Evolutionary conservation across 2,797 vertebrate genomes (phyloP), one percentile per base, ranked within the genome.

Genomic region (Phalanger gymnotis): DNA sequence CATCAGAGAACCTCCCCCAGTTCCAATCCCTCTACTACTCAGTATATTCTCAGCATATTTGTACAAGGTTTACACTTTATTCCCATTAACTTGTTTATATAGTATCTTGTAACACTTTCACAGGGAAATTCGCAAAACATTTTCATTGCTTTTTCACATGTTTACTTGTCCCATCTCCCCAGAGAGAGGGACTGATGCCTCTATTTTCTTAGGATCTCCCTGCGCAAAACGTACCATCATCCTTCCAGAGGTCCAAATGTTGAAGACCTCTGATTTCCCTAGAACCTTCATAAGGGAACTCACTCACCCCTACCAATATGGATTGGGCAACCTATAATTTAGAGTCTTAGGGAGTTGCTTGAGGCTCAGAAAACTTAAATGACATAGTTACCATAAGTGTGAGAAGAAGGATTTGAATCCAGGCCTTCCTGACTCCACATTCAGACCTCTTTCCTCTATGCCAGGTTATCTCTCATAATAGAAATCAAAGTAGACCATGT

Each of bases 1-100:
- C 53, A 52, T 4, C 58, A 61, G 93, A 89, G 97, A 97, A 94
- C 52, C 47, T 28, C 95, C 53, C 58, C 52, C 57, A 53, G n/a
- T 52, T 91, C 27, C 25, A 58, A 92, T 56, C n/a, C 22, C 61
- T 90, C 90, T 61, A 54, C 92, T 92, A 13, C 52, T 90, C 14
- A 58, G 92, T 5, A 31, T 3, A 25, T n/a, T 53, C 53, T 53
- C 73, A 93, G 51, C 54, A 90, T 94, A 19, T 19, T 10, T 12
- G 6, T 93, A 58, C 90, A 19, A 30, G 27, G 73, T 87, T 90
- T 57, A 25, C 66, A 53, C 87, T 91, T 93, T 58, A 57, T 30
- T 31, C 73, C 40, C 56, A 89, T 28, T 4, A 58, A n/a, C 51
- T 94, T 95, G 55, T 92, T 96, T 95, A 47, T 58, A 47, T 87